Percentiles rank a stretch among this genome's conserved stretches.
These are phyloP conservation scores for Drosophila neotestacea DNA, from an alignment of 2,888 invertebrate genomes.

Conservation along the genomic window DNA sequence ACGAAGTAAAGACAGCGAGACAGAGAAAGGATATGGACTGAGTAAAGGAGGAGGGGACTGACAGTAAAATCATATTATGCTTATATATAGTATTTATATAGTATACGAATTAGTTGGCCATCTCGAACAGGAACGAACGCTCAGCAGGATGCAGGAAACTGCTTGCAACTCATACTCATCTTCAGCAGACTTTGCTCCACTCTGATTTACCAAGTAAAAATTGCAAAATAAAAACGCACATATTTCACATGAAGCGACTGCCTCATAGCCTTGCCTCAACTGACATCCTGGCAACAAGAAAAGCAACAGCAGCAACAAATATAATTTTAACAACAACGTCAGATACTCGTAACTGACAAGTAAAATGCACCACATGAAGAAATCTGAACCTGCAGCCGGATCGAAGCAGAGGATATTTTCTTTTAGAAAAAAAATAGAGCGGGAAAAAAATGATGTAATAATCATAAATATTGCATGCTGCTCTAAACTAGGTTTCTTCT, in stretches of 20 bases:
- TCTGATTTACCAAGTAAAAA: conserved; percentile 31
- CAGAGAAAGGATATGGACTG: too few relatives aligned
- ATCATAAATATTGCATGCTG: conserved; percentile 71
- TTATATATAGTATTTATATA: conserved; percentile 30
- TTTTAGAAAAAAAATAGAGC: conserved; percentile 9
- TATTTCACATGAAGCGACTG: conserved; percentile 45
- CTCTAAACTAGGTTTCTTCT: conserved; percentile 28
- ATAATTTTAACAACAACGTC: conserved; percentile 24
- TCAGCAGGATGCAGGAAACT: conserved; percentile 48
- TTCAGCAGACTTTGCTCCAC: not conserved
- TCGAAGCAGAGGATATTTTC: conserved; percentile 39
- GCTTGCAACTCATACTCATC: conserved; percentile 38
- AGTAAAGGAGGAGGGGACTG: conserved; percentile 6
- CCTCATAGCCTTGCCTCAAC: conserved; percentile 49
- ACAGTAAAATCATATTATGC: conserved; percentile 67
- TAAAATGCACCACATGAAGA: conserved; percentile 48
- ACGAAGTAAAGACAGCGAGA: conserved; percentile 2
- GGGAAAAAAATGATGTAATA: conserved; percentile 36
- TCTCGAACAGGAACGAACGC: conserved; percentile 37
- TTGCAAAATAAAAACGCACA: conserved; percentile 47
- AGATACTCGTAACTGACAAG: conserved; percentile 53
- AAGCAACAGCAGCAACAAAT: conserved; percentile 14
- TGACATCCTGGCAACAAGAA: conserved; percentile 42
- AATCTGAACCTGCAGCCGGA: conserved; percentile 19
- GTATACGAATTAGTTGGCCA: conserved; percentile 67